These are phyloP conservation scores for Lycaena phlaeas DNA, from an alignment of 2,888 invertebrate genomes.

Conservation along the genomic window DNA sequence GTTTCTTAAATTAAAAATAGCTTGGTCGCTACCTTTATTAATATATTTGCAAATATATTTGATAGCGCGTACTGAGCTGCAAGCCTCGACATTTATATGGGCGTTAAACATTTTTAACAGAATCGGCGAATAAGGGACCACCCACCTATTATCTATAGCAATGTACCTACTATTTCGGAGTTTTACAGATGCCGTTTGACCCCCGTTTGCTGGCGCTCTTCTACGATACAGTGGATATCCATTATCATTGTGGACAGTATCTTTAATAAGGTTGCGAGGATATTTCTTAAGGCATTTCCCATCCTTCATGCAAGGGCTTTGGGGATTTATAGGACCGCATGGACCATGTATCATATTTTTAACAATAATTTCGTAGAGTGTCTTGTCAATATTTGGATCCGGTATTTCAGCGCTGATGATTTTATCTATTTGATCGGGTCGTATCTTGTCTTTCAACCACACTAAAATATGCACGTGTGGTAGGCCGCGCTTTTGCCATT, in stretches of 20 bases:
- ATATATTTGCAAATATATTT: slow-evolving; percentile 22
- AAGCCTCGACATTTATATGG: slow-evolving; percentile 19
- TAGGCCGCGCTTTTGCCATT: slow-evolving; percentile 14
- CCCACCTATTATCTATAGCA: slow-evolving; percentile 14
- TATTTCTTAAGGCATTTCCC: slow-evolving; percentile 19
- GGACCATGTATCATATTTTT: too few relatives aligned
- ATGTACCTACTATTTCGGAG: neutral
- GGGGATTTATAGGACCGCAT: slow-evolving; percentile 20
- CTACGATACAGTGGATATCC: slow-evolving; percentile 4
- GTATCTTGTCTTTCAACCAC: slow-evolving; percentile 14
- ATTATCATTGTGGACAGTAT: neutral
- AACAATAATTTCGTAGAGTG: slow-evolving; percentile 16
- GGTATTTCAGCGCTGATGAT: slow-evolving; percentile 15
- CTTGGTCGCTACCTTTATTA: slow-evolving; percentile 22
- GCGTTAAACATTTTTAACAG: slow-evolving; percentile 18
- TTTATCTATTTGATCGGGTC: slow-evolving; percentile 13
- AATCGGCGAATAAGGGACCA: slow-evolving; percentile 20
- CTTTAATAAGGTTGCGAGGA: too few relatives aligned
- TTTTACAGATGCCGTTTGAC: slow-evolving; percentile 1
- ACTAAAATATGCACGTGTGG: slow-evolving; percentile 13
- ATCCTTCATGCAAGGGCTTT: slow-evolving; percentile 23
- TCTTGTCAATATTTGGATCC: slow-evolving; percentile 13
- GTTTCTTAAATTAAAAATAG: slow-evolving; percentile 16
- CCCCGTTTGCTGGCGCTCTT: slow-evolving; percentile 6
- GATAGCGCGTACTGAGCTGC: slow-evolving; percentile 19